Evolutionary conservation across 2,113 vertebrate genomes (phyloP).

Genomic region (Desmodus rotundus): DNA sequence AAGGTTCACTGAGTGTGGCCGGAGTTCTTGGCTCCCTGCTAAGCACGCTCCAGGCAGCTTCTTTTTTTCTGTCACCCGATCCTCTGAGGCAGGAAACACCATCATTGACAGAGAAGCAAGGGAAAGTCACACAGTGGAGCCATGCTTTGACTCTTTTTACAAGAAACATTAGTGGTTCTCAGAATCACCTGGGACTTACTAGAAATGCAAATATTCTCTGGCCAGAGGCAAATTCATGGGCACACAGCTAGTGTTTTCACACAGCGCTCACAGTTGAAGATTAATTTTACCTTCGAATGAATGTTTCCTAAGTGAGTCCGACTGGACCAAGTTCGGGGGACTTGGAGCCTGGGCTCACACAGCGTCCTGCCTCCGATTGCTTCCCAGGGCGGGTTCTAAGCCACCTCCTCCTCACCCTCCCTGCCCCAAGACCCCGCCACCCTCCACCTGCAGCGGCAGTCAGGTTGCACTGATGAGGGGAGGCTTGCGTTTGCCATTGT

Average conservation of each 20-base stretch:
- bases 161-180: not conserved
- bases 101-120: not conserved
- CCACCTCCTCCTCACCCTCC: not conserved
- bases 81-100: not conserved
- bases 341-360: not conserved
- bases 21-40: not conserved
- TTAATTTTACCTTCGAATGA: not conserved
- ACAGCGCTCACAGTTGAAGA: not conserved
- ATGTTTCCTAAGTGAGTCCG: not conserved
- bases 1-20: rapidly evolving
- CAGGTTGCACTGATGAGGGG: not conserved
- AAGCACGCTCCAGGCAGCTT: not conserved
- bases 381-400: not conserved
- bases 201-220: not conserved
- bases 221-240: not conserved
- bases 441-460: too few species aligned
- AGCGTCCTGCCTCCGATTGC: not conserved
- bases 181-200: not conserved
- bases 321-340: not conserved
- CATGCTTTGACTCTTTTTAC: not conserved
- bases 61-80: not conserved
- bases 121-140: not conserved
- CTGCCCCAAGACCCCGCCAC: not conserved
- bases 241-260: not conserved
- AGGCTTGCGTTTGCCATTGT: not conserved